phyloP scores from a whole-genome alignment of 2,113 vertebrate species.

The Lethenteron camtschaticum region DNA sequence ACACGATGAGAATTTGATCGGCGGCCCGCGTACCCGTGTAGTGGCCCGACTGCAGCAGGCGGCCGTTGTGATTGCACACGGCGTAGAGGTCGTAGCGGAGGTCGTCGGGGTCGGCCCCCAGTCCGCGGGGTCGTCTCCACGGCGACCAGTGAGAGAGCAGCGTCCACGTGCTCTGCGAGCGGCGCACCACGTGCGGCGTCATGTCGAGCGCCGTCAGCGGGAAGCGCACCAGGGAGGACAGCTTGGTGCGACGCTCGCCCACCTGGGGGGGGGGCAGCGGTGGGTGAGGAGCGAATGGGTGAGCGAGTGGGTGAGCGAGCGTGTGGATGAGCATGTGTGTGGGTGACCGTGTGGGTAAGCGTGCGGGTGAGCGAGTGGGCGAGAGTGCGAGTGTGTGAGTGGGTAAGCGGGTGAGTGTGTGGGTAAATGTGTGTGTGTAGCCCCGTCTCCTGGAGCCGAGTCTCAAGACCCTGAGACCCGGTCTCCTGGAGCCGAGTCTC shows the following conservation, averaged over 20 bases:
- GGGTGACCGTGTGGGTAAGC: background rate
- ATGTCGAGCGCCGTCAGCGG: slow-evolving; percentile 61
- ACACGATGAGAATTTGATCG: too few relatives aligned
- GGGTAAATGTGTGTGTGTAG: too few relatives aligned
- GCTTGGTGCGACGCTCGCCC: slow-evolving; percentile 61
- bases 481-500: too few relatives aligned
- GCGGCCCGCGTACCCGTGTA: slow-evolving; percentile 48
- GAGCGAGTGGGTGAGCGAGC: background rate
- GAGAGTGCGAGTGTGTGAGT: background rate
- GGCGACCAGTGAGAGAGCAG: slow-evolving; percentile 69
- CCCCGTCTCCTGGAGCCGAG: too few relatives aligned
- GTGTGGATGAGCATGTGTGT: background rate
- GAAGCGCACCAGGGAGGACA: slow-evolving; percentile 66
- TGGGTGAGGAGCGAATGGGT: background rate
- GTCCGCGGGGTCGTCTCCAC: slow-evolving; percentile 20
- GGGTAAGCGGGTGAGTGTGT: too few relatives aligned
- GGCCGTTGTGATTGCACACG: slow-evolving; percentile 87
- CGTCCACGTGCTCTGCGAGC: slow-evolving; percentile 18
- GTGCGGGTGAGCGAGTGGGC: too few relatives aligned
- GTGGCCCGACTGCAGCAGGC: slow-evolving; percentile 84
- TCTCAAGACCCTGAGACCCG: too few relatives aligned
- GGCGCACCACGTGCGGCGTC: slow-evolving; percentile 60
- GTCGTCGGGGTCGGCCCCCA: slow-evolving; percentile 19
- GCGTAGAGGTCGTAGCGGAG: slow-evolving; percentile 74
- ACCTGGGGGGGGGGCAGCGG: slow-evolving; percentile 22